Evolutionary conservation across 1,140 invertebrate genomes (phyloP), one percentile per base, ranked within the genome.

Genomic region (Plectrocnemia conspersa): DNA sequence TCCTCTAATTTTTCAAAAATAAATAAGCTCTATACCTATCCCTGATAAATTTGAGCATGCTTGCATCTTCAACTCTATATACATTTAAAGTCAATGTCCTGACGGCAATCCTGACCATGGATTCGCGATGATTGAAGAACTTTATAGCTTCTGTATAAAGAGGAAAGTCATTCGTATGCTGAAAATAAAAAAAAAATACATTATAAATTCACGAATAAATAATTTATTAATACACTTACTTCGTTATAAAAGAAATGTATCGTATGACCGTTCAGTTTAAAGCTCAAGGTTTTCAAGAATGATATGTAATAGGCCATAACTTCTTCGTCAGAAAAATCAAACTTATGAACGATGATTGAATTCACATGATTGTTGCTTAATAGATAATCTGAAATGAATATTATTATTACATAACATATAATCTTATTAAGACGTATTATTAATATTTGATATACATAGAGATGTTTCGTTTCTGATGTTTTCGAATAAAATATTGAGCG

Each of bases 171-270:
- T 98, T 95, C 47, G 95, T 98, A 68, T 96, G 91, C 93, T 98
- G 71, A 22, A 81, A 83, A 63, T 63, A 59, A 60, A 64, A 58
- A 58, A 23, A 11, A 45, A 27, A 32, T 40, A 22, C 25, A 42
- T 42, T n/a, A 52, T 41, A 21, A 11, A 19, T 21, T 40, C 19
- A 15, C 50, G 29, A 52, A 54, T 40, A 48, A 2, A 25, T 7
- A 54, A 46, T 0, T n/a, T 4, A 11, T 35, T 50, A 16, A 27
- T 52, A 52, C 60, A 67, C 79, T 81, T 81, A 95, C 93, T 81
- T 99, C 97, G 79, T 98, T 99, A 74, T 98, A 99, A 74, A 99
- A 99, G 73, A 99, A 99, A 69, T 99, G 95, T 66, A 99, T 97
- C 2, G 97, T 99, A 70, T 99, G 93, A 58, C 86, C 84, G 76